Conservation (phyloP, 2,888 invertebrate species). For the Eucera pruinosa region DNA sequence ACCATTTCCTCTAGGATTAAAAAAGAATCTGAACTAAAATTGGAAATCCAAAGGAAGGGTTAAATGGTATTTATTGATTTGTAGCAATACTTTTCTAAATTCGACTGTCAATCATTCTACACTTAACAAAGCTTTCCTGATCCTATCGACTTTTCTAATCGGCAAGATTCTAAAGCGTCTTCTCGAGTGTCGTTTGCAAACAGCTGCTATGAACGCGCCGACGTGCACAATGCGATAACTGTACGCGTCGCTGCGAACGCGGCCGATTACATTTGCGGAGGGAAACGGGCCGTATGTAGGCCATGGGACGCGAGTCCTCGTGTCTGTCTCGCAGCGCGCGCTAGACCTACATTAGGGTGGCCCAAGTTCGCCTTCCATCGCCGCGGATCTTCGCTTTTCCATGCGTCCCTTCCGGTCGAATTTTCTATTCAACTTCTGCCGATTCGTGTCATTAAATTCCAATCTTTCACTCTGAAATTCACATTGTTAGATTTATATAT, state of each 20-base stretch:
- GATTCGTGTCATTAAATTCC: slow-evolving; percentile 37
- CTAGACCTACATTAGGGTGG: slow-evolving; percentile 54
- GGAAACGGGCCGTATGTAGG: slow-evolving; percentile 58
- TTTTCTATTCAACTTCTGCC: slow-evolving; percentile 46
- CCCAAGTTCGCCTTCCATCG: slow-evolving; percentile 35
- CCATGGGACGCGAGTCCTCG: slow-evolving; percentile 65
- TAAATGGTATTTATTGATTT: no score
- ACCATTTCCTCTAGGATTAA: no score
- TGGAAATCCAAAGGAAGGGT: no score
- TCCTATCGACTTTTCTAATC: not conserved
- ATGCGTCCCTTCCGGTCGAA: slow-evolving; percentile 38
- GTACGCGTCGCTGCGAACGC: slow-evolving; percentile 36
- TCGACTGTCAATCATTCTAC: no score
- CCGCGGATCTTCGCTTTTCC: slow-evolving; percentile 36
- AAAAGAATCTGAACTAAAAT: no score
- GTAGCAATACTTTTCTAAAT: no score
- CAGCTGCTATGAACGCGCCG: not conserved
- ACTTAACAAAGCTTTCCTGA: no score
- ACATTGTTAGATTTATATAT: slow-evolving; percentile 13
- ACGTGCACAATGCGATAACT: slow-evolving; percentile 38
- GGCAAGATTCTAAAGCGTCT: not conserved
- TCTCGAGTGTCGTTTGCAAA: not conserved
- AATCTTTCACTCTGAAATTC: slow-evolving; percentile 11
- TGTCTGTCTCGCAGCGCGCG: slow-evolving; percentile 32
- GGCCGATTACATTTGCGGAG: slow-evolving; percentile 56